Evolutionary conservation across 2,797 vertebrate genomes (phyloP), one percentile per base, ranked within the genome.

Genomic region (Micropoecilia bifurca): DNA sequence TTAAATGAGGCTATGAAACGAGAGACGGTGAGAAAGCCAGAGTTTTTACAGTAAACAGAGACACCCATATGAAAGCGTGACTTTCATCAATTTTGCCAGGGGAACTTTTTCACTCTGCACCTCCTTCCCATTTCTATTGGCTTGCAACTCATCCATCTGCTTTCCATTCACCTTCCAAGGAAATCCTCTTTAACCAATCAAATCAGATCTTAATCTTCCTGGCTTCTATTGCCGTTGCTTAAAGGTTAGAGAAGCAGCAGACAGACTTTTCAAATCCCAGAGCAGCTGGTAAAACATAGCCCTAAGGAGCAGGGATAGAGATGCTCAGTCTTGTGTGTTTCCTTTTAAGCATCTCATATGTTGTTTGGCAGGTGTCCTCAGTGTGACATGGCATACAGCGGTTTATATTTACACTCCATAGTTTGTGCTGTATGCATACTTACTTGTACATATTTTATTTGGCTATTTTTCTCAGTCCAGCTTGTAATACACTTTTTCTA

Each of bases 151-250:
- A 76, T 75, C 87, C 92, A 94, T 92, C 92, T 94, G 93, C 90
- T 92, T 92, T 84, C 91, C 89, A 89, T 93, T 91, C 91, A 84
- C 88, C 81, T 76, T 85, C 8, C 6, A 84, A 91, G 92, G 89
- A 92, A 92, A 90, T 92, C 87, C 80, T 87, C 85, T 75, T 73
- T 77, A 53, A 89, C 89, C 90, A 91, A 90, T 92, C 90, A 90
- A 82, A 91, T 90, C 89, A 76, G 46, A 84, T 83, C 75, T 45
- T 91, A 84, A 92, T 88, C 88, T 83, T 76, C 79, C 85, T 83
- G 85, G 82, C 66, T 81, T 84, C 80, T 87, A 22, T 47, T 33
- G 71, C 87, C 3, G 78, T 50, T 57, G 88, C 79, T 76, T 80
- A 82, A 85, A 92, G 87, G 87, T 88, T 80, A 83, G 80, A 85